phyloP scores from a whole-genome alignment of 2,113 vertebrate species.

The Petroica traversi region DNA sequence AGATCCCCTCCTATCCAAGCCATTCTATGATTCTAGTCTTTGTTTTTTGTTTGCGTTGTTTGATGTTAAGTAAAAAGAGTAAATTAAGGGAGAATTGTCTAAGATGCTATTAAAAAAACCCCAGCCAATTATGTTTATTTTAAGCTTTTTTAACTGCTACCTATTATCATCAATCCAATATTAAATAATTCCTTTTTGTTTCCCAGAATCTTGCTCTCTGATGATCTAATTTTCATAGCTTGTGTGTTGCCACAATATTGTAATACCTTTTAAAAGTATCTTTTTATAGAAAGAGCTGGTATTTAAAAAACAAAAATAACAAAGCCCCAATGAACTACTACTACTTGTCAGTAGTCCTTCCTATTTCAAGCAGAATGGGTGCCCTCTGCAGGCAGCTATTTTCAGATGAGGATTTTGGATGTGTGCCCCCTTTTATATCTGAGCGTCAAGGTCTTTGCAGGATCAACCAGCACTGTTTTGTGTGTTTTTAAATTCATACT shows the following conservation, averaged over 20 bases:
- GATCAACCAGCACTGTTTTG: accelerated
- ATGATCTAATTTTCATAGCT: not conserved
- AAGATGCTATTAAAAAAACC: not conserved
- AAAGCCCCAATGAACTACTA: not conserved
- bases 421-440: not conserved
- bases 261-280: not conserved
- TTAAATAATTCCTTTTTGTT: not conserved
- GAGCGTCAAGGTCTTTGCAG: not conserved
- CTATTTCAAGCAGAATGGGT: not conserved
- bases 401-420: not conserved
- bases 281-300: not conserved
- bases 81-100: not conserved
- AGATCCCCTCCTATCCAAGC: not conserved
- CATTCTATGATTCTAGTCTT: not conserved
- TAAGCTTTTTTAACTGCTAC: not conserved
- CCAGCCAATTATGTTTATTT: not conserved
- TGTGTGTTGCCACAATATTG: not conserved
- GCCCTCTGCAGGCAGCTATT: slow-evolving; percentile 50
- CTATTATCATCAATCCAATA: not conserved
- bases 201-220: not conserved
- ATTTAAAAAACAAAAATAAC: not conserved
- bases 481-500: not conserved
- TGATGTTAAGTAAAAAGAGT: not conserved
- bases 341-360: not conserved
- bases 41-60: not conserved